phyloP scores from a whole-genome alignment of 2,797 vertebrate genomes.

The Xenopus petersii region DNA sequence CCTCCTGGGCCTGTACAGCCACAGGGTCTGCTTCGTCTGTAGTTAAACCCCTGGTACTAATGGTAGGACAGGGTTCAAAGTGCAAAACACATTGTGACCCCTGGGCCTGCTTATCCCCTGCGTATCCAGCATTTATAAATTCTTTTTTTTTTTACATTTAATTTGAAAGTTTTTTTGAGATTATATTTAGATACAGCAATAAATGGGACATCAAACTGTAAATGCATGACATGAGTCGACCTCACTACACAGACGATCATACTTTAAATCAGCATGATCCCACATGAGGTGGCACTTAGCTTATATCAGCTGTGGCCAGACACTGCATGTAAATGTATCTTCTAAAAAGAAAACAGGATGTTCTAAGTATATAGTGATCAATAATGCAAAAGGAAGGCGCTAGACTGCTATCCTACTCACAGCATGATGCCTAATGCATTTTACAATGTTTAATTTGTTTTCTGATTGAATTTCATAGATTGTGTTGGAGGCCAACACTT shows the following conservation, averaged over 20 bases:
- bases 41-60: no score
- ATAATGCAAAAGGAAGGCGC: constrained; percentile 59
- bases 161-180: no score
- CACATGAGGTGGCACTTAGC: constrained; percentile 4
- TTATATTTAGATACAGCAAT: background rate
- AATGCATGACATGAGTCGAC: background rate
- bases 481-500: constrained; percentile 38
- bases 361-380: constrained; percentile 59
- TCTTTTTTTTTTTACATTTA: no score
- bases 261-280: background rate
- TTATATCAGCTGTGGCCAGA: constrained; percentile 18
- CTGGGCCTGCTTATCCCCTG: no score
- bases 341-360: constrained; percentile 53
- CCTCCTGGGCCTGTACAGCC: no score
- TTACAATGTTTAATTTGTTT: constrained; percentile 56
- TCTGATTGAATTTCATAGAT: constrained; percentile 58
- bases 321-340: constrained; percentile 31
- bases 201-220: background rate
- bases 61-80: no score
- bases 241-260: background rate
- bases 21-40: no score
- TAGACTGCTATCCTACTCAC: constrained; percentile 54
- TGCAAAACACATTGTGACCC: no score
- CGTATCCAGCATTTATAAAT: no score
- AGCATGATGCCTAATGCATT: constrained; percentile 57